Evolutionary conservation across 2,113 vertebrate genomes (phyloP).

Genomic region (Eulemur macaco): DNA sequence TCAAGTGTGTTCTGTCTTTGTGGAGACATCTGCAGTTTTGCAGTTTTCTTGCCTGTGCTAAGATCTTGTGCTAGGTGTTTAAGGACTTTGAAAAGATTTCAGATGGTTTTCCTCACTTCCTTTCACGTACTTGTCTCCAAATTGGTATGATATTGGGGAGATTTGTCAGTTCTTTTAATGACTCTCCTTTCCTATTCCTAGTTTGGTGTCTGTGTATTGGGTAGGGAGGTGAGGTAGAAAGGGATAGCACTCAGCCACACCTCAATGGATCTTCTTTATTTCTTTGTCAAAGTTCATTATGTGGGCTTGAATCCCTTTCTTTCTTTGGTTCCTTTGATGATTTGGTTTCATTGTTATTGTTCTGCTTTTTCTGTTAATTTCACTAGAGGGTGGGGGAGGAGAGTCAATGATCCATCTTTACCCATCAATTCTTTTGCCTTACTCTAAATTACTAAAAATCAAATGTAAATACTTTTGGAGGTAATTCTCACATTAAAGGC

Average conservation of each 20-base stretch:
- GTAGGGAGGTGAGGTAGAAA: accelerated
- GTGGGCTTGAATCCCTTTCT: not conserved
- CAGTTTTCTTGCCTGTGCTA: not conserved
- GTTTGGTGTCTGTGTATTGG: not conserved
- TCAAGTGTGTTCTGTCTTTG: not conserved
- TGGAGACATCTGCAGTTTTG: not conserved
- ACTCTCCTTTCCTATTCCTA: not conserved
- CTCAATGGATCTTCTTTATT: not conserved
- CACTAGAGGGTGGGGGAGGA: not conserved
- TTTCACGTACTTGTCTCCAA: not conserved
- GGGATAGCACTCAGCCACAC: too few relatives aligned
- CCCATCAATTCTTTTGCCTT: not conserved
- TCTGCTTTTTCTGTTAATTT: not conserved
- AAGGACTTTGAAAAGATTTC: not conserved
- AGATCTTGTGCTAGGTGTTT: not conserved
- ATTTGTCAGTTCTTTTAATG: not conserved
- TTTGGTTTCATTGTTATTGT: not conserved
- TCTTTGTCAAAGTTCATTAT: not conserved
- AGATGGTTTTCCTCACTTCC: not conserved
- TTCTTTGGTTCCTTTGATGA: not conserved
- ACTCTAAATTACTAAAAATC: not conserved
- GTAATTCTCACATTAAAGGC: not conserved
- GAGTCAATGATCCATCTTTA: not conserved
- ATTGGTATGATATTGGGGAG: not conserved
- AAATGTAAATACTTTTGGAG: not conserved